Evolutionary conservation across 1,140 invertebrate species (phyloP), one percentile per base, ranked within the genome.

Genomic region (Drosophila obscura): DNA sequence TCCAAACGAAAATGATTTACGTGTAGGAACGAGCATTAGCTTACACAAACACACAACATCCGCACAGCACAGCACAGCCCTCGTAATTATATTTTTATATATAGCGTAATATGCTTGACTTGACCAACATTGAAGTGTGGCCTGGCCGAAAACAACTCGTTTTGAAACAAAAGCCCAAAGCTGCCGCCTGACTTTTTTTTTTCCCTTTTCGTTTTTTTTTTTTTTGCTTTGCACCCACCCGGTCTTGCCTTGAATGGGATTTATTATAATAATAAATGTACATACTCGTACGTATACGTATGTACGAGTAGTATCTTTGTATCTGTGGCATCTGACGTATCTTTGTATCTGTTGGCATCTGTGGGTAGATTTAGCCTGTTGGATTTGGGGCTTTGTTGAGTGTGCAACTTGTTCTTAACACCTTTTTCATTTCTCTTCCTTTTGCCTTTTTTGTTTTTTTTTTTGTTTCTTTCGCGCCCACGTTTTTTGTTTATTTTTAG

Each of bases 331-430:
- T 26, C 58, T 61, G 59, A 19, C 19, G n/a, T 49, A 13, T 24
- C 2, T 4, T 24, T 24, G 26, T 26, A 59, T 62, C 57, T 58
- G 43, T 51, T 55, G 50, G 48, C 35, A 56, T 39, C 35, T 39
- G 41, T 73, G 61, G 53, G 49, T 45, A 64, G 61, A 26, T 16
- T 75, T 75, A 51, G 53, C 60, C 66, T 56, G 48, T 66, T 66
- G 39, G 62, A 53, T 75, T 68, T 76, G 39, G 66, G 48, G 35
- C 35, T 39, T 52, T 44, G 52, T 55, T 55, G 46, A 66, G 73
- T 81, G 64, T 75, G 74, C 82, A 85, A 88, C 83, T 87, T 88
- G 83, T 87, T 87, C 83, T 87, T 73, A 88, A 87, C 83, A 87
- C 83, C 83, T 87, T 83, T 74, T 52, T 43, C 5, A 41, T 56